phyloP scores from a whole-genome alignment of 1,140 invertebrate species.

The Mycetomoellerius zeteki region DNA sequence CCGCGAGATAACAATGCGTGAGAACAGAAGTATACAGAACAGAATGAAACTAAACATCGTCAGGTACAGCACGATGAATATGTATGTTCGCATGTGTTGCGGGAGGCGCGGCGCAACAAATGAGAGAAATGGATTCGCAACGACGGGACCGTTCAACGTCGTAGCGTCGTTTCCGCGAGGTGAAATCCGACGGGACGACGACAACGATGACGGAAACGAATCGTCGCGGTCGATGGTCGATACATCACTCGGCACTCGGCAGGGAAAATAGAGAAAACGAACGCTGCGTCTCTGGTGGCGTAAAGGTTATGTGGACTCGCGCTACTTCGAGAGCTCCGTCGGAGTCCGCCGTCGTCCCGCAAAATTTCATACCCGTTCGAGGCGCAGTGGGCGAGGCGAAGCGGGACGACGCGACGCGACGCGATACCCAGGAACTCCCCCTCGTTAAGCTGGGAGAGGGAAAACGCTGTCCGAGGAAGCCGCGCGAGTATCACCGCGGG shows the following conservation, averaged over 20 bases:
- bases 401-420: neutral
- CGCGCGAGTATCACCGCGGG: conserved; percentile 18
- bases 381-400: conserved; percentile 19
- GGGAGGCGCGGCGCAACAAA: neutral
- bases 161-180: neutral
- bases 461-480: conserved; percentile 6
- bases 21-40: conserved; percentile 51
- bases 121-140: neutral
- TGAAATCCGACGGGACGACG: neutral
- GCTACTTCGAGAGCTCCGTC: neutral
- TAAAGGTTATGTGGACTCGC: conserved; percentile 55
- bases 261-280: neutral
- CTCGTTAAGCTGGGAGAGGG: neutral
- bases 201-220: neutral
- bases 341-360: neutral
- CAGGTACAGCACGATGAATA: conserved; percentile 27
- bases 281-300: too few relatives aligned
- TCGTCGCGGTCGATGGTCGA: neutral
- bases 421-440: neutral
- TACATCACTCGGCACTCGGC: neutral
- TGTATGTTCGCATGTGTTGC: conserved; percentile 26
- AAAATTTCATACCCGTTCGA: conserved; percentile 38
- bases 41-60: conserved; percentile 52
- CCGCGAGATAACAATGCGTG: conserved; percentile 18
- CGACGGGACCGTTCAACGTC: neutral